These are phyloP conservation scores for western clawed frog (Xenopus tropicalis) DNA, from an alignment of 2,113 vertebrate genomes.

Conservation along the genomic window DNA sequence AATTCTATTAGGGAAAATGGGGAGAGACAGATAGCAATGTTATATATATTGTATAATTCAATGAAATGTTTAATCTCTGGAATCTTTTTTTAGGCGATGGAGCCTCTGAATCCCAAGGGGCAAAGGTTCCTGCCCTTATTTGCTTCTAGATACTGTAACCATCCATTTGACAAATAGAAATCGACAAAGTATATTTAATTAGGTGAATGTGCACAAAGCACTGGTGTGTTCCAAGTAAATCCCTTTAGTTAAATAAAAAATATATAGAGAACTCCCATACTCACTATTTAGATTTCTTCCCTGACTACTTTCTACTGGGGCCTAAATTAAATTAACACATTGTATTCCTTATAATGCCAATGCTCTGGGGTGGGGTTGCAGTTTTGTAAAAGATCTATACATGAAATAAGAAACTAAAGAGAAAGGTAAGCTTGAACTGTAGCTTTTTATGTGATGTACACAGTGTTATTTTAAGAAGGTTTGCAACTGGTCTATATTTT, in stretches of 20 bases:
- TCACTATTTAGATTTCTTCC: no score
- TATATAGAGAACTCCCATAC: no score
- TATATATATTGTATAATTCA: not conserved
- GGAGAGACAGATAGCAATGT: not conserved
- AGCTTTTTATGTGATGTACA: no score
- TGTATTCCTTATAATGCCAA: no score
- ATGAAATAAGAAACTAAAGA: no score
- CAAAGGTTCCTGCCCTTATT: constrained; percentile 49
- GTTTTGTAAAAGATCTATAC: no score
- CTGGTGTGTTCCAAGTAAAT: constrained; percentile 10
- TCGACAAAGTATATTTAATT: constrained; percentile 60
- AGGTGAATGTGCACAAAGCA: constrained; percentile 48
- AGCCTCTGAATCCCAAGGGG: constrained; percentile 48
- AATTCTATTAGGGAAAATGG: not conserved
- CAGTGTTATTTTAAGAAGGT: no score
- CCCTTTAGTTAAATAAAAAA: constrained; percentile 4
- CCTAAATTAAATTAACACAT: no score
- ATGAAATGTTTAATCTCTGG: constrained; percentile 5
- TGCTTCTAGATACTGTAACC: constrained; percentile 57
- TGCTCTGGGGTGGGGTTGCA: no score
- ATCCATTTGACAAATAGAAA: constrained; percentile 56
- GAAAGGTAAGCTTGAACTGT: no score
- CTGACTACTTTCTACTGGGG: no score
- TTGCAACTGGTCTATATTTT: no score
- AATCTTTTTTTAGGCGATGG: constrained; percentile 28